Evolutionary conservation across 2,797 vertebrate species (phyloP), one percentile per base, ranked within the genome.

Genomic region (Acanthornis magna): DNA sequence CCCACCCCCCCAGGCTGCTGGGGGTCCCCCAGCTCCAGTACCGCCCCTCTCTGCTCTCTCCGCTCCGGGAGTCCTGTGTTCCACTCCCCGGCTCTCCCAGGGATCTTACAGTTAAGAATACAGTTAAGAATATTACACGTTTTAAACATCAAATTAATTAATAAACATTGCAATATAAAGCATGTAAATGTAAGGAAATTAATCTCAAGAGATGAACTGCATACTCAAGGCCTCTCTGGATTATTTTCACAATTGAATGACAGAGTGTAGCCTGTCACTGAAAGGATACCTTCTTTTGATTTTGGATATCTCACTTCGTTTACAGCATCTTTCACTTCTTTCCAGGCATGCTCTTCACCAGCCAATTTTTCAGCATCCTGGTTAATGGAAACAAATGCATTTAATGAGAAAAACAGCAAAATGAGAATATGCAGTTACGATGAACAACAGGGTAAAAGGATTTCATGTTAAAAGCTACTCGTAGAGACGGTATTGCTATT

Each of bases 281-380:
- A 96, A 98, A 99, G 98, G 98, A 99, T 99, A 98, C 99, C 94
- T 60, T 97, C 97, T 55, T 98, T 97, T 27, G 97, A 97, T 92
- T 98, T 98, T 50, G 99, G 97, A 53, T 96, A 97, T 94, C 98
- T 98, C 67, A 99, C 97, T 94, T 95, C 95, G 83, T 98, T 97
- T 43, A 99, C 88, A 58, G 97, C 97, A 42, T 98, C 98, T 96
- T 97, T 98, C 92, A 99, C 96, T 67, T 94, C 97, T 77, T 95
- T 96, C 98, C 98, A 99, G 18, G 86, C 95, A 45, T 91, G 61
- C 65, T 98, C 97, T 63, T 98, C 96, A n/a, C 99, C 99, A 0
- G 97, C 97, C 81, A 99, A 95, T 98, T 99, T 98, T 85, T 98
- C 98, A 83, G 91, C 91, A 90, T 99, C 99, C 99, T 99, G 94